Conservation (phyloP, 1,140 invertebrate species). For the Ips typographus region DNA sequence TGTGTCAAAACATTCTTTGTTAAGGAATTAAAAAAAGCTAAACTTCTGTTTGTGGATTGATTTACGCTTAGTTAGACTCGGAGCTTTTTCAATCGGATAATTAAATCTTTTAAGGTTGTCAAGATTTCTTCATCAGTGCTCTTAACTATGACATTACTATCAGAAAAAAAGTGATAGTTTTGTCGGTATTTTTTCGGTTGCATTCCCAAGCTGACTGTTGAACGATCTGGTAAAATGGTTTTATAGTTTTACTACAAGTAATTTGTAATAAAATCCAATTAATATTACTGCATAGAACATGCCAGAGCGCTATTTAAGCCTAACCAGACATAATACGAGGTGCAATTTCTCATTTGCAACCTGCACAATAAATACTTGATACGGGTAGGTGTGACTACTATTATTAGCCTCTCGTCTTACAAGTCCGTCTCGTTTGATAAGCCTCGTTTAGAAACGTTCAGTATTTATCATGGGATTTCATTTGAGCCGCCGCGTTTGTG, state of each 20-base stretch:
- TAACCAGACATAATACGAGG: conserved; percentile 14
- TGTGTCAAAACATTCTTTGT: too few species aligned
- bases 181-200: too few species aligned
- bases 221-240: too few species aligned
- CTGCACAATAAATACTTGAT: conserved; percentile 28
- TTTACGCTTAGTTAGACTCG: too few species aligned
- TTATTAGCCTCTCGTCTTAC: conserved; percentile 24
- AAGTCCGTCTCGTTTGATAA: conserved; percentile 23
- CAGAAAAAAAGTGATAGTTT: too few species aligned
- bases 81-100: too few species aligned
- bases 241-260: not conserved
- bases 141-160: too few species aligned
- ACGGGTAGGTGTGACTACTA: conserved; percentile 23
- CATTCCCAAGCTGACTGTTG: too few species aligned
- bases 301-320: conserved; percentile 8
- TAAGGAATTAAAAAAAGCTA: too few species aligned
- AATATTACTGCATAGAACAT: not conserved
- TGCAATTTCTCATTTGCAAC: conserved; percentile 20
- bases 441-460: conserved; percentile 17
- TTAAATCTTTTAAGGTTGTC: too few species aligned
- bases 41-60: too few species aligned
- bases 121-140: too few species aligned
- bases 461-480: conserved; percentile 17
- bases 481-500: conserved; percentile 6
- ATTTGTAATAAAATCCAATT: not conserved